These are phyloP conservation scores for Oligia strigilis DNA, from an alignment of 2,888 invertebrate species.

Conservation along the genomic window DNA sequence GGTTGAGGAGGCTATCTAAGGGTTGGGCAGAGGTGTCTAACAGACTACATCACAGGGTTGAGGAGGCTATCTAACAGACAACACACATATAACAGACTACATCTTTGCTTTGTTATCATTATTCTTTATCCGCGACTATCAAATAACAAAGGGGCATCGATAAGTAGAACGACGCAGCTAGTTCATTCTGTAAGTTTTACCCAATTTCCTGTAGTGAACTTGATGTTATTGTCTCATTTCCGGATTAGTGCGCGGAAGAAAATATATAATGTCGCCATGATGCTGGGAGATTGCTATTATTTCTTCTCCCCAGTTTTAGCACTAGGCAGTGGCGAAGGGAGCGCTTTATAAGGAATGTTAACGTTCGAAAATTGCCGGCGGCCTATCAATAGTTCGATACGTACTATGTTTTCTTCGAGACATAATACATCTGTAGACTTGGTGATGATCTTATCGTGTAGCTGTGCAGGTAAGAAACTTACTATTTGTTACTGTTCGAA, in stretches of 20 bases:
- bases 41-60: background rate
- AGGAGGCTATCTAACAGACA: no score
- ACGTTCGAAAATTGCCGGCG: background rate
- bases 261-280: conserved; percentile 17
- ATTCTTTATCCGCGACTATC: background rate
- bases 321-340: background rate
- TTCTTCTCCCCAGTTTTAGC: background rate
- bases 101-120: background rate
- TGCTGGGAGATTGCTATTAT: background rate
- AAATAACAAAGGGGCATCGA: conserved; percentile 16
- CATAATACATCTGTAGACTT: background rate
- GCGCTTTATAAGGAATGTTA: no score
- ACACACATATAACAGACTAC: no score
- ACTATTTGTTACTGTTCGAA: conserved; percentile 1
- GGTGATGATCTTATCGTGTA: background rate
- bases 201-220: conserved; percentile 49
- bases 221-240: conserved; percentile 54
- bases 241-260: conserved; percentile 45
- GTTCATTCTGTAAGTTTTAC: conserved; percentile 25
- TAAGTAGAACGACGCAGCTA: background rate
- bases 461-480: background rate
- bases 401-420: background rate
- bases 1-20: no score
- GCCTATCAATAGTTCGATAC: background rate
- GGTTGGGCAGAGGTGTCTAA: background rate